Conservation (phyloP, 2,797 vertebrate species). For the Acrossocheilus wenchowensis region DNA sequence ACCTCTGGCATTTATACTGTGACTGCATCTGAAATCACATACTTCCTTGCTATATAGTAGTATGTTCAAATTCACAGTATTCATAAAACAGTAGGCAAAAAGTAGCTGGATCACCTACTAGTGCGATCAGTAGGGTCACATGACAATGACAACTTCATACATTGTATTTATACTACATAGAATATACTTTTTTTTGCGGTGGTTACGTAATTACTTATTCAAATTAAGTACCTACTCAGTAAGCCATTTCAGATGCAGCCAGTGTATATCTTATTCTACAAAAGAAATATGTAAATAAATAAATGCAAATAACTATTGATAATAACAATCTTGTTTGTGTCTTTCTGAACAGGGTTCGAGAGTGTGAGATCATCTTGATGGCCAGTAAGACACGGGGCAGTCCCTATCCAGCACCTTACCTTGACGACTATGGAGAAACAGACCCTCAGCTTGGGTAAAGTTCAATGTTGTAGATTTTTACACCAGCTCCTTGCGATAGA, state of each 20-base stretch:
- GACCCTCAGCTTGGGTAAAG: constrained; percentile 92
- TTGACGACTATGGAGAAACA: constrained; percentile 99
- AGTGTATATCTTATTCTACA: neutral
- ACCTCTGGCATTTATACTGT: neutral
- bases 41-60: neutral
- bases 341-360: constrained; percentile 84
- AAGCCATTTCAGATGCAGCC: too few relatives aligned
- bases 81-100: neutral
- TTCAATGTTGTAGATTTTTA: neutral
- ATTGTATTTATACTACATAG: neutral
- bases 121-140: neutral
- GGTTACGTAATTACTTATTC: neutral
- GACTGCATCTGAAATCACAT: neutral
- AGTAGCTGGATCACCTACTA: neutral
- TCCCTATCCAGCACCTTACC: constrained; percentile 92
- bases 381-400: constrained; percentile 94
- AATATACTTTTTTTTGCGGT: neutral
- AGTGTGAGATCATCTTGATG: constrained; percentile 94
- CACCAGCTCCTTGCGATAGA: neutral
- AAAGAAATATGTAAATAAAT: neutral
- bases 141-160: neutral
- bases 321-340: neutral
- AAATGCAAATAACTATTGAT: neutral
- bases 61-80: neutral
- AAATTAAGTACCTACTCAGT: neutral